Percentiles rank a stretch among this genome's conserved stretches.
phyloP scores from a whole-genome alignment of 2,888 invertebrate genomes.

The Eucera pruinosa region DNA sequence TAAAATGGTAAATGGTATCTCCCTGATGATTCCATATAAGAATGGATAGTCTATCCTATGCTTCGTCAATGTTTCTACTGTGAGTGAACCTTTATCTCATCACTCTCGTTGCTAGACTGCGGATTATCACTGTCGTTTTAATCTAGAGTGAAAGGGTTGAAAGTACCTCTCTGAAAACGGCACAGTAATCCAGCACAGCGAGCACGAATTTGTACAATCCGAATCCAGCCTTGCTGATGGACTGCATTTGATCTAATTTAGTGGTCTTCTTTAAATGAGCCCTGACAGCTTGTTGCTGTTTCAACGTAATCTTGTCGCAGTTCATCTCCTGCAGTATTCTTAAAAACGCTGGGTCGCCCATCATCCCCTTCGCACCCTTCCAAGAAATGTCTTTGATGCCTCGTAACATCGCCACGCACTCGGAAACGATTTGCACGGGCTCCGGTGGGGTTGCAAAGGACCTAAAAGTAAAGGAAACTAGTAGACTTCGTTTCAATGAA shows the following conservation, averaged over 20 bases:
- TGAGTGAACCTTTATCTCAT: no score
- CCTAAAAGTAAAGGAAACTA: slow-evolving; percentile 80
- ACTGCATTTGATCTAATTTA: slow-evolving; percentile 93
- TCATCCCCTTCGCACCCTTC: slow-evolving; percentile 96
- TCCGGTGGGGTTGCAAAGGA: slow-evolving; percentile 96
- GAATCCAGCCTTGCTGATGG: slow-evolving; percentile 93
- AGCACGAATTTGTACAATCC: slow-evolving; percentile 94
- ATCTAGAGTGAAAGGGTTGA: no score
- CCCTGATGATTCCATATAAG: no score
- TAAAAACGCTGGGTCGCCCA: slow-evolving; percentile 95
- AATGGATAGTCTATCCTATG: no score
- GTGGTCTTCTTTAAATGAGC: slow-evolving; percentile 90
- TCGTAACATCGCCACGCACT: slow-evolving; percentile 94
- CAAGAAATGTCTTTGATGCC: slow-evolving; percentile 94
- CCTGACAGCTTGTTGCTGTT: slow-evolving; percentile 89
- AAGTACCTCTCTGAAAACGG: slow-evolving; percentile 91
- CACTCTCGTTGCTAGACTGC: no score
- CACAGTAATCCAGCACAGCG: slow-evolving; percentile 95
- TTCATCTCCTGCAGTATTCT: slow-evolving; percentile 93
- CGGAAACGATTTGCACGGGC: slow-evolving; percentile 94
- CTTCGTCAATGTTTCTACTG: no score
- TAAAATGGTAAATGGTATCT: no score
- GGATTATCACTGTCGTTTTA: no score
- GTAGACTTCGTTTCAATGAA: slow-evolving; percentile 91
- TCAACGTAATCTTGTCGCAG: slow-evolving; percentile 90